Conservation (phyloP, 2,888 invertebrate species). For the Eupithecia abbreviata region DNA sequence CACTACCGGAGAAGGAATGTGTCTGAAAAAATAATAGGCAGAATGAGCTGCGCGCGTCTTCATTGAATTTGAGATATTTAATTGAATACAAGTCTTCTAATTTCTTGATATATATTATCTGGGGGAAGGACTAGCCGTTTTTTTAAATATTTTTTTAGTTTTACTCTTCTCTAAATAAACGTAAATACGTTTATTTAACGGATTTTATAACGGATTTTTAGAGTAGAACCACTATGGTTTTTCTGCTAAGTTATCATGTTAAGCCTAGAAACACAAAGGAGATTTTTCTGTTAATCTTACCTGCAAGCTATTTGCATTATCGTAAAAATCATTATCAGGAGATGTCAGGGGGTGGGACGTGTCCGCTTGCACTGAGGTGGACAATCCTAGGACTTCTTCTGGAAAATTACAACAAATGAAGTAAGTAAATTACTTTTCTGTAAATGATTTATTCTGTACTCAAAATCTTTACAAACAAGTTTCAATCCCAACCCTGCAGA, state of each 20-base stretch:
- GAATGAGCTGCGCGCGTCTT: neutral
- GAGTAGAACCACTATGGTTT: neutral
- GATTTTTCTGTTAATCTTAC: slow-evolving; percentile 48
- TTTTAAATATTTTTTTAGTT: neutral
- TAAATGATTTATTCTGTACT: neutral
- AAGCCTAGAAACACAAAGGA: neutral
- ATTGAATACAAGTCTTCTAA: neutral
- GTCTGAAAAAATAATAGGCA: slow-evolving; percentile 60
- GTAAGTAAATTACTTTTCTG: neutral
- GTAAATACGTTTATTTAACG: too few species aligned
- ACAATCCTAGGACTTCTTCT: slow-evolving; percentile 57
- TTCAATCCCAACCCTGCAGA: neutral
- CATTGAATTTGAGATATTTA: neutral
- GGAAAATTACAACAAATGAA: slow-evolving; percentile 6
- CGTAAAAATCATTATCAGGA: slow-evolving; percentile 83
- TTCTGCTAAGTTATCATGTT: neutral
- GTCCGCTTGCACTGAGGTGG: slow-evolving; percentile 59
- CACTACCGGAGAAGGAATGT: slow-evolving; percentile 82
- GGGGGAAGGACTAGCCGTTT: neutral
- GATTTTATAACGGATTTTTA: neutral
- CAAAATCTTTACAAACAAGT: neutral
- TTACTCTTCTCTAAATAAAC: neutral
- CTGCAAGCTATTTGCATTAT: slow-evolving; percentile 82
- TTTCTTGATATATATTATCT: neutral
- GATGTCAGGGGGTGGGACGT: slow-evolving; percentile 90